Percentiles rank a stretch among this genome's conserved stretches.
These are phyloP conservation scores for Pyrrhosoma nymphula DNA, from an alignment of 2,888 invertebrate species.

Conservation along the genomic window DNA sequence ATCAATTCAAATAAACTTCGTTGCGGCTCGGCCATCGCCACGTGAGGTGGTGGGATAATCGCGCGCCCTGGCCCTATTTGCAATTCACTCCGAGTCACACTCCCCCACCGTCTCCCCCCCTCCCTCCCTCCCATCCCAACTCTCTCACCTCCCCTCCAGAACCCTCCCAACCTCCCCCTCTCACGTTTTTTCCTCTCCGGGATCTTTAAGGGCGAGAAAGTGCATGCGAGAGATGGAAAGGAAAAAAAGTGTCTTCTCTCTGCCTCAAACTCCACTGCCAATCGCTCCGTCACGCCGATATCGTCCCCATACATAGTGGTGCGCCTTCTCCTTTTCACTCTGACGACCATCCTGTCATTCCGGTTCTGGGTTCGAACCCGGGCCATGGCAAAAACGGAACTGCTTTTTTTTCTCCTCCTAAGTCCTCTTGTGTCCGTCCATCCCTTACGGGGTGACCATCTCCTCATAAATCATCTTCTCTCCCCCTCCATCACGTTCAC, in stretches of 20 bases:
- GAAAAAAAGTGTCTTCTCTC: slow-evolving; percentile 1
- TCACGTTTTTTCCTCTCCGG: background rate
- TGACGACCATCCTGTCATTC: slow-evolving; percentile 6
- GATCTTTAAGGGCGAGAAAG: background rate
- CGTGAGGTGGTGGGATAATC: slow-evolving; percentile 18
- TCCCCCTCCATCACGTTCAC: slow-evolving; percentile 11
- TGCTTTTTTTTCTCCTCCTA: slow-evolving; percentile 52
- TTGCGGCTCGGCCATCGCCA: slow-evolving; percentile 20
- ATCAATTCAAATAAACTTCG: slow-evolving; percentile 39
- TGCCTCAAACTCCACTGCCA: slow-evolving; percentile 5
- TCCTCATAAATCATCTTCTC: slow-evolving; percentile 54
- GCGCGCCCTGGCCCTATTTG: background rate
- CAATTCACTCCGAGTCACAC: background rate
- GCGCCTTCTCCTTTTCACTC: background rate
- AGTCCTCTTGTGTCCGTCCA: background rate
- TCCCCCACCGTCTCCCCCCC: background rate
- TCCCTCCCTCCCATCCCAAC: background rate
- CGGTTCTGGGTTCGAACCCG: slow-evolving; percentile 53
- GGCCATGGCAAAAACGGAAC: slow-evolving; percentile 42
- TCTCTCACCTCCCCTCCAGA: background rate
- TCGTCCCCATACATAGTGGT: background rate
- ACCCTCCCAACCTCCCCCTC: background rate
- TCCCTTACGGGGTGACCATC: background rate
- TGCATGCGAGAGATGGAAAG: background rate
- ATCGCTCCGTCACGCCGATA: slow-evolving; percentile 52